Base-by-base conservation (phyloP, 1,140 invertebrate species). In the Phymastichus coffea region DNA sequence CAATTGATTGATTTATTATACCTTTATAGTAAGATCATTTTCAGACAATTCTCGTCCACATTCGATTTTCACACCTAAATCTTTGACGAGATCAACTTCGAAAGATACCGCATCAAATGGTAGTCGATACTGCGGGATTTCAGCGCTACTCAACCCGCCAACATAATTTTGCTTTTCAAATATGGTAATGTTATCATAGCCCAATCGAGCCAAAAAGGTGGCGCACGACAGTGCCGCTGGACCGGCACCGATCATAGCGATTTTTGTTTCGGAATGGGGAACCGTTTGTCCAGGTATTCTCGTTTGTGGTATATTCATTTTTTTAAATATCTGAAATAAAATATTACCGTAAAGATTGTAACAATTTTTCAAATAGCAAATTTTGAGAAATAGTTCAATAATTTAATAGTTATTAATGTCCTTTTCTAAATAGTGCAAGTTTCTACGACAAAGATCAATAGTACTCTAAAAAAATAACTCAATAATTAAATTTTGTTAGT, bases 161-260 rank as follows among this genome's bases (percentile, higher is more conserved):
- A 94, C 73, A 74, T 88, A 95, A 3, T 86, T 77, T 66, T 95
- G 78, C 70, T 92, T 95, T 76, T 99, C 97, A 77, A 92, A 99
- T 64, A 99, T 91, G 0, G 90, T 96, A 3, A 99, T 82, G 71
- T 98, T 81, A 3, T 86, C 84, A 70, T 99, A 99, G 0, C 97
- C 97, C 6, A 99, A 79, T 35, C 97, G 83, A 1, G 88, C 95
- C 3, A 99, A 79, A 79, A 95, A 99, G 7, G 95, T 96, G 3
- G 95, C 96, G 77, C 97, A 99, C 4, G 95, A 97, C 28, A 99
- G 84, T n/a, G 93, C 95, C 3, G 97, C 94, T 1, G 97, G 97
- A 1, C 97, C 97, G 70, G 94, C 96, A 8, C 97, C 97, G 19
- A 99, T 70, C 6, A 99, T 74, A 1, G 92, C 95, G 37, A 99